Percentiles rank a stretch among this genome's conserved stretches.
Evolutionary conservation across 2,888 invertebrate species (phyloP).

Genomic region (Celastrina argiolus): DNA sequence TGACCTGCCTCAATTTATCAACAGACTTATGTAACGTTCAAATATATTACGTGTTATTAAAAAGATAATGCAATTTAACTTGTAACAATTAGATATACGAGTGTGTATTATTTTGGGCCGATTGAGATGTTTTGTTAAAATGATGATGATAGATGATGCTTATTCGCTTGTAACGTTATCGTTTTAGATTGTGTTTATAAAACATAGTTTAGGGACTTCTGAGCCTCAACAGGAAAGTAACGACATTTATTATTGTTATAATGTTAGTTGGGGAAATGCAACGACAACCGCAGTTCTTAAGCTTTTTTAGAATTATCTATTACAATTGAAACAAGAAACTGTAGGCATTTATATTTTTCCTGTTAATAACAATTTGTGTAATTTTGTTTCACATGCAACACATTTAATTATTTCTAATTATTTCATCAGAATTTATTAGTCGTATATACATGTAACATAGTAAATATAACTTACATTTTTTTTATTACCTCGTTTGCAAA

Average conservation of each 20-base stretch:
- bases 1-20: constrained; percentile 31
- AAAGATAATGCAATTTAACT: neutral
- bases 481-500: too few relatives aligned
- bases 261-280: too few relatives aligned
- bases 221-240: neutral
- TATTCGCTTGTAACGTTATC: neutral
- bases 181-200: neutral
- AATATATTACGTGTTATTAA: neutral
- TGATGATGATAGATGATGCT: too few relatives aligned
- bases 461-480: too few relatives aligned
- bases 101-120: neutral
- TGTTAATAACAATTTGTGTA: too few relatives aligned
- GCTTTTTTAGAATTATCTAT: neutral
- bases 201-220: neutral
- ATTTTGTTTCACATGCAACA: too few relatives aligned
- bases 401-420: too few relatives aligned
- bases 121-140: neutral
- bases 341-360: too few relatives aligned
- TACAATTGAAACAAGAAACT: too few relatives aligned
- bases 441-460: too few relatives aligned
- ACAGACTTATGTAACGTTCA: constrained; percentile 6
- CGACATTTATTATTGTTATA: neutral
- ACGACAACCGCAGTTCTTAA: too few relatives aligned
- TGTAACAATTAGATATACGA: neutral
- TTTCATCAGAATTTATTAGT: too few relatives aligned